Evolutionary conservation across 2,113 vertebrate genomes (phyloP).

Genomic region (Syngnathus floridae): DNA sequence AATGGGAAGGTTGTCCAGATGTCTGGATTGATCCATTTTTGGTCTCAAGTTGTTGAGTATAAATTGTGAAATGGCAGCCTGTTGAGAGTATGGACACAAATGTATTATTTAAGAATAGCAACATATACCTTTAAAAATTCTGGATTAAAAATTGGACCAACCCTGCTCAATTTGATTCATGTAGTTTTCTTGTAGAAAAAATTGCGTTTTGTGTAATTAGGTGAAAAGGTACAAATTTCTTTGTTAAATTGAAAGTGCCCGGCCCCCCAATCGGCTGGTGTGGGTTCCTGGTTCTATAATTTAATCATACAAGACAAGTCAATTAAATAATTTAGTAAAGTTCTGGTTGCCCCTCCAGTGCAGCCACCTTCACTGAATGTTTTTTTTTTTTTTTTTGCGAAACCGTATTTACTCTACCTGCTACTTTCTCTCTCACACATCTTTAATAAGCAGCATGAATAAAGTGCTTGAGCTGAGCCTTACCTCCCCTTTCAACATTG

Average conservation of each 20-base stretch:
- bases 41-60: too few species aligned
- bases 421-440: conserved; percentile 29
- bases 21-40: too few species aligned
- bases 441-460: conserved; percentile 39
- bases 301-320: conserved; percentile 6
- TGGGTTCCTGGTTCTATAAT: conserved; percentile 12
- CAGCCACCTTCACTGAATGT: neutral
- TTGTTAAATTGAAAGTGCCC: neutral
- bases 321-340: neutral
- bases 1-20: too few species aligned
- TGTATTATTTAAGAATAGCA: too few species aligned
- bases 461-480: conserved; percentile 15
- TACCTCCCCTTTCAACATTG: conserved; percentile 32
- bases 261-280: neutral
- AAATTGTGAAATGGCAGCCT: too few species aligned
- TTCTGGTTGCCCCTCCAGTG: neutral
- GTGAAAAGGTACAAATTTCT: neutral
- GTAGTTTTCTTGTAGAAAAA: too few species aligned
- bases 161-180: too few species aligned
- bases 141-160: too few species aligned
- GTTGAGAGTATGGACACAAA: too few species aligned
- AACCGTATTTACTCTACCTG: conserved; percentile 26
- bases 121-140: too few species aligned
- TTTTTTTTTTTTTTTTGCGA: conserved; percentile 2
- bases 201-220: too few species aligned